Evolutionary conservation across 2,113 vertebrate genomes (phyloP).

Genomic region (Centropus bengalensis): DNA sequence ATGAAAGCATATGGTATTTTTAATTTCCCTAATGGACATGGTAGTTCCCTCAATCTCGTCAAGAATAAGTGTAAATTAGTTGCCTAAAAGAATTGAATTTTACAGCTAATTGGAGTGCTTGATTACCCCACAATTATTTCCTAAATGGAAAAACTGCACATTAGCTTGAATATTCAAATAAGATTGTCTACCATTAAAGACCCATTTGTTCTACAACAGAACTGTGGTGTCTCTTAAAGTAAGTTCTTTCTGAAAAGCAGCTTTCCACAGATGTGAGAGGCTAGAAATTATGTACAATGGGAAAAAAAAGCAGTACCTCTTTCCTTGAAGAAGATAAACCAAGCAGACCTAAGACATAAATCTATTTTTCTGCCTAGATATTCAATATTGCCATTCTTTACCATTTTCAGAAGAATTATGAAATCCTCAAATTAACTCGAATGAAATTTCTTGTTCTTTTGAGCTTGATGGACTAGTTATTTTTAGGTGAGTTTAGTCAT

Average conservation of each 20-base stretch:
- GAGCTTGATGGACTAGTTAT: constrained; percentile 49
- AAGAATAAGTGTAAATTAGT: constrained; percentile 14
- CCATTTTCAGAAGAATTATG: not conserved
- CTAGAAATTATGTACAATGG: not conserved
- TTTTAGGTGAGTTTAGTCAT: constrained; percentile 51
- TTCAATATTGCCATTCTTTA: not conserved
- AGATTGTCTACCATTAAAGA: constrained; percentile 24
- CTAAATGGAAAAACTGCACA: constrained; percentile 41
- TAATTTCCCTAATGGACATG: not conserved
- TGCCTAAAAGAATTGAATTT: constrained; percentile 1
- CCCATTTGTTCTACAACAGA: constrained; percentile 52
- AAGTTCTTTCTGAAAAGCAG: constrained; percentile 6
- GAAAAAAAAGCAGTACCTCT: not conserved
- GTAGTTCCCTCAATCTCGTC: not conserved
- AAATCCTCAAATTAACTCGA: constrained; percentile 26
- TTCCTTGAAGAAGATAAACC: not conserved
- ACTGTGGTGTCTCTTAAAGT: not conserved
- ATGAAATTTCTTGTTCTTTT: constrained; percentile 10
- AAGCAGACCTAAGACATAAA: not conserved
- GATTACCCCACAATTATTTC: constrained; percentile 38
- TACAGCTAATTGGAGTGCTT: constrained; percentile 7
- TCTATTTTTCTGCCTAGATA: not conserved
- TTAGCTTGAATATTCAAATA: constrained; percentile 48
- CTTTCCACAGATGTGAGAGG: not conserved
- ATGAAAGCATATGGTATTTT: not conserved